Base-by-base conservation (phyloP, 2,797 vertebrate species). In the Onychomys leucogaster region DNA sequence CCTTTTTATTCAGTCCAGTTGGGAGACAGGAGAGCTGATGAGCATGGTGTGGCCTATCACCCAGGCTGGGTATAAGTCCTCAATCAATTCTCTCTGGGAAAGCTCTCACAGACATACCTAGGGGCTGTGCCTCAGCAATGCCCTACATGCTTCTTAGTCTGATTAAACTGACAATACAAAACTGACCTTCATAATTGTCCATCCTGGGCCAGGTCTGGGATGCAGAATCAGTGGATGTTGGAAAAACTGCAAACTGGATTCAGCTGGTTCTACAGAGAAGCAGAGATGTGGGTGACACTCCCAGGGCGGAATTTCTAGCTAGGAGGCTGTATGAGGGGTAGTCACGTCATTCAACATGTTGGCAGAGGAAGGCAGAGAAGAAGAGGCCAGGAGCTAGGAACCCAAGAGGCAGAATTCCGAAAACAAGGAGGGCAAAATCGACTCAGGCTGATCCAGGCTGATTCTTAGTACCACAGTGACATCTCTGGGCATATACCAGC, bases 211-310 rank as follows among this genome's bases (percentile, higher is more conserved):
- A 1, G 29, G 5, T 29, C 37, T 55, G 52, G 43, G 9, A 27
- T 57, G 57, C 37, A 69, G 46, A 63, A 43, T 19, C 73, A 57
- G 10, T 27, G 37, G 41, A 27, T 34, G 19, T 7, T 34, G 23
- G 63, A 3, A 67, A 87, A 43, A 34, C 29, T 32, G 37, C 87
- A 46, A 16, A 76, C 71, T 46, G 41, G 37, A 59, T 34, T 34
- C 29, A 46, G 57, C 27, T 0, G 16, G 6, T 49, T 52, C 90
- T 57, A 34, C 8, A 49, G 87, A 52, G 25, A 59, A 61, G 76
- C 34, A 25, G 21, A 0, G 1, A 89, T 5, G 5, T 1, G 0
- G 49, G 81, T 10, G 55, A 57, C 1, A 3, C 25, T 61, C 29
- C 25, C 2, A 0, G 29, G 37, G 52, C 37, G 29, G 83, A 1